These are phyloP conservation scores for Ips typographus DNA, from an alignment of 1,140 invertebrate species.

Conservation along the genomic window DNA sequence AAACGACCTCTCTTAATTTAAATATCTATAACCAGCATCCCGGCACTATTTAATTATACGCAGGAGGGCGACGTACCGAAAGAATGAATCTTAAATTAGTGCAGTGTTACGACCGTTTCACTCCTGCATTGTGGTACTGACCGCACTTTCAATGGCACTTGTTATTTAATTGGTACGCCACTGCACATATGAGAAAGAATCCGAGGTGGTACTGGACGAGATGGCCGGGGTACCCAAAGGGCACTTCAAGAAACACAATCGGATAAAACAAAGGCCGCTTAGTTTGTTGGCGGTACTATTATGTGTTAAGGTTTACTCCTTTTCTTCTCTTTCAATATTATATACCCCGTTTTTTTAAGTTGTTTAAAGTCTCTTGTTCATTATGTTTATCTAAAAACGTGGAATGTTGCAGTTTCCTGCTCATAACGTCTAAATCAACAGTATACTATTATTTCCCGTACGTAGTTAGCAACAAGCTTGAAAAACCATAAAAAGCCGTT, in stretches of 20 bases:
- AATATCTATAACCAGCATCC: no score
- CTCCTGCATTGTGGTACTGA: conserved; percentile 14
- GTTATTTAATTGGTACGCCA: background rate
- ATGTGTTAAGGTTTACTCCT: conserved; percentile 19
- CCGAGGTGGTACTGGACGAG: conserved; percentile 10
- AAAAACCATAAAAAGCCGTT: conserved; percentile 22
- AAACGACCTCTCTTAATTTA: no score
- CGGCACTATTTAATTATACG: no score
- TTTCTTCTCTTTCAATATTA: conserved; percentile 2
- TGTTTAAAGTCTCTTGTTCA: conserved; percentile 13
- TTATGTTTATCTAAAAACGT: conserved; percentile 17
- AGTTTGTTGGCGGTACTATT: conserved; percentile 12
- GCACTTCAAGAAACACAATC: conserved; percentile 20
- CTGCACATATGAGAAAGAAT: conserved; percentile 3
- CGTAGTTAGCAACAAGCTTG: conserved; percentile 18
- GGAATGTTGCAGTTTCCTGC: conserved; percentile 32
- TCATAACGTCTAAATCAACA: conserved; percentile 20
- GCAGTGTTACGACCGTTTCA: conserved; percentile 29
- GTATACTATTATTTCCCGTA: conserved; percentile 27
- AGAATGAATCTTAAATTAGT: conserved; percentile 29
- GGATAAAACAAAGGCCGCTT: conserved; percentile 23
- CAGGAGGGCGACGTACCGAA: background rate
- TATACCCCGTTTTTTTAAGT: no score
- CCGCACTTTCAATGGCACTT: background rate
- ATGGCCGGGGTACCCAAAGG: conserved; percentile 20